Base-by-base conservation (phyloP, 2,888 invertebrate species). In the Perithous albicinctus region DNA sequence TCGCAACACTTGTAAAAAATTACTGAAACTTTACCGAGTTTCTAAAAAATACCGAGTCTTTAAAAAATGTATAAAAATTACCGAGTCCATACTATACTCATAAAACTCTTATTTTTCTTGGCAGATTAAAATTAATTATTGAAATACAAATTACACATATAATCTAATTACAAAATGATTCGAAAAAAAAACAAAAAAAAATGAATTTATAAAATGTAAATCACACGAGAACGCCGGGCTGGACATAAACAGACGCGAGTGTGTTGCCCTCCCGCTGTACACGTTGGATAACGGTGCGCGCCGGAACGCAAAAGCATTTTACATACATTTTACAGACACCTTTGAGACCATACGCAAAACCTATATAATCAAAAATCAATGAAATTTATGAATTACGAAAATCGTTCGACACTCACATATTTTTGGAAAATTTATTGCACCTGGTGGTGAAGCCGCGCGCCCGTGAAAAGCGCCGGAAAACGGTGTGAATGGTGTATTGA, bases 401-500 rank as follows among this genome's bases (percentile, higher is more conserved):
- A 4, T 32, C 12, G 15, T 18, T 61, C 3, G 51, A 43, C 48
- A 83, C 88, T 88, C 82, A 87, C 88, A 87, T 88, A 85, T 87
- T 82, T 85, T 84, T 32, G 82, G 63, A 32, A 83, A 84, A 78
- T 80, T 74, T 70, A 59, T 59, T 56, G 79, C 61, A 54, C 51
- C 80, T 80, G 74, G 46, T 80, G 51, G 64, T 78, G 75, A 82
- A 51, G 77, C 79, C 80, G 76, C 80, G 76, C 78, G 75, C 79
- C 82, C 80, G 84, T 81, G 82, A 85, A 85, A 79, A 84, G 69
- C 72, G 80, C 78, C 61, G 84, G 84, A 82, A 78, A 84, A 84
- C 72, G 72, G 85, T 83, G 83, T 80, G 78, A 64, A 73, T 51
- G 80, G 82, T 84, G 84, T 85, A 87, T 86, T 85, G 89, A 86